phyloP scores from a whole-genome alignment of 2,113 vertebrate species.

The Procapra przewalskii region DNA sequence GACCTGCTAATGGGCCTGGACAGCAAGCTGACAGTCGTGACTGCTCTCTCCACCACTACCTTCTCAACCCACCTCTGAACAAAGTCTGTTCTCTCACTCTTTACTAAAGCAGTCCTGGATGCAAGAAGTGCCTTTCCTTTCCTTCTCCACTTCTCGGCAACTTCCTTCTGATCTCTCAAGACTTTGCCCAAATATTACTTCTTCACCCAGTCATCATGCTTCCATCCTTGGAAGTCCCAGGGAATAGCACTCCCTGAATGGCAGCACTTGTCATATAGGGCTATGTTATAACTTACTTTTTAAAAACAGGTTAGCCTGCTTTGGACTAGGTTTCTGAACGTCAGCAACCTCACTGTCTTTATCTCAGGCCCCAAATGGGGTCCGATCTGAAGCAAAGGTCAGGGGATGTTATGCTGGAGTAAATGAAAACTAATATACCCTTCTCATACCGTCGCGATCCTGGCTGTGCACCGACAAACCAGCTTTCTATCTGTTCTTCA shows the following conservation, averaged over 20 bases:
- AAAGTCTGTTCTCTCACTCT: neutral
- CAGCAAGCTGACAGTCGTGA: neutral
- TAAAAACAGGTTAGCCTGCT: neutral
- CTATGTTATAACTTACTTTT: neutral
- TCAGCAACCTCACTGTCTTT: neutral
- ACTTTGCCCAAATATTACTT: neutral
- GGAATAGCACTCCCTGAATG: neutral
- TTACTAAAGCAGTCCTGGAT: neutral
- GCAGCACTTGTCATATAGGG: neutral
- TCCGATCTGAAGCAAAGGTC: neutral
- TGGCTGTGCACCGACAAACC: neutral
- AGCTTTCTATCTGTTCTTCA: neutral
- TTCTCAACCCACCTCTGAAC: neutral
- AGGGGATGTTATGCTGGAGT: neutral
- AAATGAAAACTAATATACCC: neutral
- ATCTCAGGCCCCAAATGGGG: neutral
- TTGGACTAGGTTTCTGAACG: conserved; percentile 13
- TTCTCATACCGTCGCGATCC: neutral
- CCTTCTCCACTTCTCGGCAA: neutral
- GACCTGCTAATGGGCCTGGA: neutral
- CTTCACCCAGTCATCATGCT: neutral
- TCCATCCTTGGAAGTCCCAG: neutral
- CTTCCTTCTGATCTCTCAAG: neutral
- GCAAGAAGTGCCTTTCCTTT: neutral
- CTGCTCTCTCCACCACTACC: neutral